Evolutionary conservation across 2,888 invertebrate genomes (phyloP), one percentile per base, ranked within the genome.

Genomic region (Dicyrtoma fusca): DNA sequence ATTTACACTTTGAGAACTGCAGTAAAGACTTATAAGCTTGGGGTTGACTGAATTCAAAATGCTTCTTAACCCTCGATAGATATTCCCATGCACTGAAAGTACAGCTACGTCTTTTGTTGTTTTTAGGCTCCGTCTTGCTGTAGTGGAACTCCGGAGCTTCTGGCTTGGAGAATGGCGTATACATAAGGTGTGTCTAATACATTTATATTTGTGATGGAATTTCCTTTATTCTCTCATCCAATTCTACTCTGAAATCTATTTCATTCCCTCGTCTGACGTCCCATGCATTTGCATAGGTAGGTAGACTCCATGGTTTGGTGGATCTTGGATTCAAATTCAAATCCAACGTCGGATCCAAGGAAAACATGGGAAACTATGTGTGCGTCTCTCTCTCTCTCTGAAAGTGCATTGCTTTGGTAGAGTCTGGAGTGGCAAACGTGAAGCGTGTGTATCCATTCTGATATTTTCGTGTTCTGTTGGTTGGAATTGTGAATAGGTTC

Each of bases 151-250:
- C 8, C 45, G 13, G 13, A 8, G 45, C 45, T 11, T 11, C 13
- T n/a, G n/a, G n/a, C n/a, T n/a, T n/a, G n/a, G n/a, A n/a, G n/a
- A n/a, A n/a, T n/a, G n/a, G n/a, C n/a, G n/a, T n/a, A n/a, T 34
- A 34, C 34, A 34, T 34, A 34, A 34, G 34, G 34, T 34, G 34
- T 55, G 23, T 55, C 55, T 55, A 55, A 55, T 55, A 55, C 55
- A 19, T 55, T 55, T 34, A 55, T 51, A 51, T 26, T 55, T 68
- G 19, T 55, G 51, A 68, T 68, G 66, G 66, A 68, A 68, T 68
- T 68, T 68, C 66, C 66, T 68, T 68, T 68, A 51, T 68, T 68
- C 66, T 66, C 26, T 45, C 64, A 64, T 64, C 49, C 64, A 25
- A 64, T 64, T 64, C 19, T 45, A 10, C 19, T 44, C n/a, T 64